Conservation (phyloP, 2,797 vertebrate species). For the Pseudochromis fuscus region DNA sequence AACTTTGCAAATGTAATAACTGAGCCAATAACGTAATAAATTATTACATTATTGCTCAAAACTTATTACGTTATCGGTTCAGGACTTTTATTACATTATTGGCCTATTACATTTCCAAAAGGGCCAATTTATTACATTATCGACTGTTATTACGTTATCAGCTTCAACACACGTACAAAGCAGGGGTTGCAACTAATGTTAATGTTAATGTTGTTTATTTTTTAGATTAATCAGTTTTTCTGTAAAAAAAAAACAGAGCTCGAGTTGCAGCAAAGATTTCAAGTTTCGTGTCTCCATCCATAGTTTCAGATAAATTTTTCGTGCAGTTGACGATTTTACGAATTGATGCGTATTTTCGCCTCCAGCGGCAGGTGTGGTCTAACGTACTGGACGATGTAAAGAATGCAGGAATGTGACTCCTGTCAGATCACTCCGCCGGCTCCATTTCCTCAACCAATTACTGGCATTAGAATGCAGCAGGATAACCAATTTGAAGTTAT, state of each 20-base stretch:
- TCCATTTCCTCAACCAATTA: conserved; percentile 79
- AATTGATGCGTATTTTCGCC: conserved; percentile 28
- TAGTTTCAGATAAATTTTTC: background rate
- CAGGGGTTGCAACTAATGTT: background rate
- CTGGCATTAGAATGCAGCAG: conserved; percentile 64
- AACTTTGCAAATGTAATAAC: too few species aligned
- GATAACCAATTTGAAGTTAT: conserved; percentile 75
- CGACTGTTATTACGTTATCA: too few species aligned
- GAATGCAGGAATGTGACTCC: conserved; percentile 66
- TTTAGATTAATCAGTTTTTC: background rate
- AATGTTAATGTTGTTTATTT: background rate
- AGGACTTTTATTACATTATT: too few species aligned
- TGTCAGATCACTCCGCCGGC: conserved; percentile 87
- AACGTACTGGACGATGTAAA: conserved; percentile 45
- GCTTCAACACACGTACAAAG: too few species aligned
- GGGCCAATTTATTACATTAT: too few species aligned
- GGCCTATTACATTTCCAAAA: too few species aligned
- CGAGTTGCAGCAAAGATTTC: background rate
- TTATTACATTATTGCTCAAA: too few species aligned
- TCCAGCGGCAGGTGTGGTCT: conserved; percentile 37
- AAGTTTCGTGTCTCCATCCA: background rate
- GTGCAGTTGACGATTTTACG: conserved; percentile 10
- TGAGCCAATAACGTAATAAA: too few species aligned
- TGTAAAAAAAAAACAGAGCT: too few species aligned
- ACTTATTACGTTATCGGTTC: too few species aligned